Evolutionary conservation across 2,113 vertebrate genomes (phyloP).

Genomic region (Carassius gibelio): DNA sequence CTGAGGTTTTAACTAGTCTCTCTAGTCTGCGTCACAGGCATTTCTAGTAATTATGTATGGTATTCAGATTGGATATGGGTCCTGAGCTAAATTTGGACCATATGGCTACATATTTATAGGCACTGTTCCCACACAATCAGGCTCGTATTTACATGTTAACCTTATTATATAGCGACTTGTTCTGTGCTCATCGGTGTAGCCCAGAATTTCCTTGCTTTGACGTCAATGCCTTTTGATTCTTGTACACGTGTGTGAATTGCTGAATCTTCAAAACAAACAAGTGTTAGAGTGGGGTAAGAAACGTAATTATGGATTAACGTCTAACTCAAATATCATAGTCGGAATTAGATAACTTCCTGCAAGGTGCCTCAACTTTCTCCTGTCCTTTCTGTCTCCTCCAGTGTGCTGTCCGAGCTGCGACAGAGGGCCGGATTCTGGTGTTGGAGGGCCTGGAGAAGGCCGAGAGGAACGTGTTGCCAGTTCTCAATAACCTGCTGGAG

Average conservation of each 20-base stretch:
- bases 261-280: slow-evolving; percentile 41
- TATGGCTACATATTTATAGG: slow-evolving; percentile 73
- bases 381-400: slow-evolving; percentile 57
- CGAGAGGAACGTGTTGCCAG: slow-evolving; percentile 90
- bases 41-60: slow-evolving; percentile 74
- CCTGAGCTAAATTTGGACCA: slow-evolving; percentile 74
- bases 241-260: slow-evolving; percentile 47
- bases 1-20: slow-evolving; percentile 56
- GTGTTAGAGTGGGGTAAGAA: background rate
- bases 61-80: slow-evolving; percentile 66
- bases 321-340: background rate
- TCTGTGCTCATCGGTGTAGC: slow-evolving; percentile 71
- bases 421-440: slow-evolving; percentile 88
- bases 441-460: slow-evolving; percentile 97
- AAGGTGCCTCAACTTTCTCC: background rate
- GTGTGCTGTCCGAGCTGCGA: slow-evolving; percentile 96
- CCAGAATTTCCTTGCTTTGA: slow-evolving; percentile 75
- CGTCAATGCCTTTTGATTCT: slow-evolving; percentile 71
- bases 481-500: slow-evolving; percentile 96
- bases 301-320: too few relatives aligned
- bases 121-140: slow-evolving; percentile 71
- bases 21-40: slow-evolving; percentile 62
- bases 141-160: slow-evolving; percentile 74
- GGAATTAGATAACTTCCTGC: background rate
- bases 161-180: slow-evolving; percentile 74